Evolutionary conservation across 2,888 invertebrate species (phyloP).

Genomic region (Mycalesis mineus): DNA sequence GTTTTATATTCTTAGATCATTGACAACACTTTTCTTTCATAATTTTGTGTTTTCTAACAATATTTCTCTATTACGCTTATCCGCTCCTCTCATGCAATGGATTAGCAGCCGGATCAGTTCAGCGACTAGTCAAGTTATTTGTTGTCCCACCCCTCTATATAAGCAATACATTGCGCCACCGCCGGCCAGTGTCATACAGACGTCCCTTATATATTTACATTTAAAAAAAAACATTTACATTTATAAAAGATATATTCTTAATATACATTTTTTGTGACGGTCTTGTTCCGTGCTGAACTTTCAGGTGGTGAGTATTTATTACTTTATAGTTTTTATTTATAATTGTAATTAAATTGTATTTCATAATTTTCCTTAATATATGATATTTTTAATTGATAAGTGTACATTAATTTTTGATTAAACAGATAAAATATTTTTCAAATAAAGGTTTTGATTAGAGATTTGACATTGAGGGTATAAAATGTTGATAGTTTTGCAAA

Average conservation of each 20-base stretch:
- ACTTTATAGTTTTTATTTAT: background rate
- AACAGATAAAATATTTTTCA: too few relatives aligned
- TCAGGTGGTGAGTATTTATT: slow-evolving; percentile 14
- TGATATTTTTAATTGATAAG: too few relatives aligned
- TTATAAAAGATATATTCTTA: background rate
- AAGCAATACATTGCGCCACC: slow-evolving; percentile 43
- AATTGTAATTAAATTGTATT: background rate
- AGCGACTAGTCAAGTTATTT: slow-evolving; percentile 36
- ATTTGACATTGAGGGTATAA: too few relatives aligned
- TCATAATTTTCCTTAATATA: background rate
- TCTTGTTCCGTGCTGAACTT: background rate
- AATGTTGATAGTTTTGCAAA: too few relatives aligned
- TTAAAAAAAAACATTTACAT: slow-evolving; percentile 3
- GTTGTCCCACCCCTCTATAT: slow-evolving; percentile 53
- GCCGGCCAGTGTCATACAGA: slow-evolving; percentile 45
- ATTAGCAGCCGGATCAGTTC: slow-evolving; percentile 24
- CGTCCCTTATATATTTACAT: slow-evolving; percentile 31
- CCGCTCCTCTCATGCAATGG: slow-evolving; percentile 29
- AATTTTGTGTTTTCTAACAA: too few relatives aligned
- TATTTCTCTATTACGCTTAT: too few relatives aligned
- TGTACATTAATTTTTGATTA: too few relatives aligned
- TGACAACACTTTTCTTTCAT: too few relatives aligned
- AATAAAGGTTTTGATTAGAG: too few relatives aligned
- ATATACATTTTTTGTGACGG: slow-evolving; percentile 4
- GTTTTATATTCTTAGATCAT: too few relatives aligned